Base-by-base conservation (phyloP, 2,113 vertebrate genomes). In the Heterotilapia buettikoferi region DNA sequence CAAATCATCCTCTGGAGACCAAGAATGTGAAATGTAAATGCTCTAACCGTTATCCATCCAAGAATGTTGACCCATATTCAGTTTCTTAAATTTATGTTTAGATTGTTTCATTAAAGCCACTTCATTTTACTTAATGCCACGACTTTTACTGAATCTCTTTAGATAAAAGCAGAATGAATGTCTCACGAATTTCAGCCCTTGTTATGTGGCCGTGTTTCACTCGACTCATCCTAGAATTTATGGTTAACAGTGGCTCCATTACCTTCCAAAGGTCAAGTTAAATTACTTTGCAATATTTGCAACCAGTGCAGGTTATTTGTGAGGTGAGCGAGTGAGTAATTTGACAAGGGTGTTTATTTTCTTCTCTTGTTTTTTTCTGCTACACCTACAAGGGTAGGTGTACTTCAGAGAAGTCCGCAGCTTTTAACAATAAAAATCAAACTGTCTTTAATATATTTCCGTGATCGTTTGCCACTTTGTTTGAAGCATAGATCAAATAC, bases 301-400 rank as follows among this genome's bases (percentile, higher is more conserved):
- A 71, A 57, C 40, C 26, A 59, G 29, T 52, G 24, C 12, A 29
- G 16, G 56, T 91, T 87, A 68, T 84, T 59, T 82, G 76, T 53
- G 19, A 29, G 31, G 52, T 81, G 40, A 54, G 6, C 40, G 13
- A 2, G 36, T 33, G 40, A 47, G 79, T 53, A 81, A 85, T 66
- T 85, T 85, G 36, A 83, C 89, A 80, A 57, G 33, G 36, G 47
- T 85, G 53, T 89, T 89, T 85, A 31, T 80, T 89, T 66, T 66
- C 63, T 82, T 85, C 29, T 53, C 26, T 52, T 78, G 18, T 31
- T 47, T 47, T 45, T n/a, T 78, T 52, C 45, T 78, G 26, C 73
- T 78, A 52, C 45, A 31, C 16, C 45, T 50, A 78, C 73, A n/a
- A n/a, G 26, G 45, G 10, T 13, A 78, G 26, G 73, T 13, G 73